These are phyloP conservation scores for Ptychodera flava DNA, from an alignment of 35 echinoderm and acorn worm genomes.

Conservation along the genomic window DNA sequence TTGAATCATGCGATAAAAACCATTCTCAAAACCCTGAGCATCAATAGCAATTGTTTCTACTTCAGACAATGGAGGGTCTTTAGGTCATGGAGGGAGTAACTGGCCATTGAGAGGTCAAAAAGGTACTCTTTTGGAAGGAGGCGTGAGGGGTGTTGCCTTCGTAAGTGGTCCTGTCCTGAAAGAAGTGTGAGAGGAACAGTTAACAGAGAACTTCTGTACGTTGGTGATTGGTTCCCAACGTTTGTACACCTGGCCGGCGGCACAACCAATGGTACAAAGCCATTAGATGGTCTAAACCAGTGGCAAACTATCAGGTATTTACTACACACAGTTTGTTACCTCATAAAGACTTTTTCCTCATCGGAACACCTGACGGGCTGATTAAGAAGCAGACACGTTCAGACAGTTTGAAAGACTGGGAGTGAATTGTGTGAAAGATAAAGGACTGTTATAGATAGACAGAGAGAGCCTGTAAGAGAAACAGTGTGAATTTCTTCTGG, in stretches of 20 bases:
- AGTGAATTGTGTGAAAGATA: too few relatives aligned
- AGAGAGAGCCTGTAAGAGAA: too few relatives aligned
- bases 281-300: constrained; percentile 1
- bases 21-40: too few relatives aligned
- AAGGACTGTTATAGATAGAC: too few relatives aligned
- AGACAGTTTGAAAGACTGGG: too few relatives aligned
- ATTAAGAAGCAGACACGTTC: too few relatives aligned
- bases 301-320: constrained; percentile 2
- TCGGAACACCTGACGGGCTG: too few relatives aligned
- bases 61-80: constrained; percentile 44
- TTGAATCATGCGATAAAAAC: too few relatives aligned
- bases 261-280: neutral
- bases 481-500: too few relatives aligned
- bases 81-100: constrained; percentile 27
- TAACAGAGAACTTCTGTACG: constrained; percentile 55
- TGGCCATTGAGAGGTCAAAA: constrained; percentile 71
- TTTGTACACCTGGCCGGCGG: constrained; percentile 59
- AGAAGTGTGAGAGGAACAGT: constrained; percentile 41
- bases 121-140: constrained; percentile 67
- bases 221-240: constrained; percentile 85
- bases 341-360: too few relatives aligned
- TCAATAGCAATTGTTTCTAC: too few relatives aligned
- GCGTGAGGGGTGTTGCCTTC: constrained; percentile 43
- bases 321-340: too few relatives aligned
- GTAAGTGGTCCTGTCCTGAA: constrained; percentile 55